Base-by-base conservation (phyloP, 2,888 invertebrate genomes). In the Drosophila multiciliata region DNA sequence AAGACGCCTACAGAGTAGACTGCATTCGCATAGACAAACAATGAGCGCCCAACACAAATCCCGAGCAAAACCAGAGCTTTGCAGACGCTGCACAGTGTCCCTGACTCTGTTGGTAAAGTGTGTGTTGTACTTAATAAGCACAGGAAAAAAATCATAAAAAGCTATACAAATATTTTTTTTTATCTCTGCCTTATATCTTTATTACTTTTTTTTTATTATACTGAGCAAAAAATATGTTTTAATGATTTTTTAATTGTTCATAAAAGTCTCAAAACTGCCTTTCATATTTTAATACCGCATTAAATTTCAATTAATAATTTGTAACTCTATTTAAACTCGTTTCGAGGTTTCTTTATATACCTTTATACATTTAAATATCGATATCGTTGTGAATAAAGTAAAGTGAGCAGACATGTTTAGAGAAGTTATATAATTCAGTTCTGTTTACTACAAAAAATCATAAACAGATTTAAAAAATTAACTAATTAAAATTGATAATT, bases 11-110 rank as follows among this genome's bases (percentile, higher is more conserved):
- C 48, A 49, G 32, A 40, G 40, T 54, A 64, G 29, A 65, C 59
- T 50, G 72, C 52, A 55, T 50, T 62, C 55, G 23, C 74, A 76
- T 54, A 63, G 66, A 70, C 74, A 89, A 87, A 77, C 89, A 88
- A 88, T 82, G 70, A 48, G 60, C 60, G 36, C 0, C n/a, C 60
- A 68, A 53, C 78, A 65, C 53, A 68, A 62, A 42, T 65, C 55
- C 26, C 50, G 55, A 71, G 54, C 61, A 63, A 52, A 64, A 61
- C 80, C 38, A 33, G 23, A 45, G 52, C 67, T 54, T 64, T 23
- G 35, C 17, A 65, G 49, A 50, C 45, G 26, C 35, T 42, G 61
- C 76, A 78, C 77, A 78, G 71, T 78, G 77, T 63, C 38, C 17
- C 42, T 9, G 38, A 23, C 12, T 52, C 23, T 33, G 9, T 38